Evolutionary conservation across 2,113 vertebrate genomes (phyloP).

Genomic region (Scartelaos histophorus): DNA sequence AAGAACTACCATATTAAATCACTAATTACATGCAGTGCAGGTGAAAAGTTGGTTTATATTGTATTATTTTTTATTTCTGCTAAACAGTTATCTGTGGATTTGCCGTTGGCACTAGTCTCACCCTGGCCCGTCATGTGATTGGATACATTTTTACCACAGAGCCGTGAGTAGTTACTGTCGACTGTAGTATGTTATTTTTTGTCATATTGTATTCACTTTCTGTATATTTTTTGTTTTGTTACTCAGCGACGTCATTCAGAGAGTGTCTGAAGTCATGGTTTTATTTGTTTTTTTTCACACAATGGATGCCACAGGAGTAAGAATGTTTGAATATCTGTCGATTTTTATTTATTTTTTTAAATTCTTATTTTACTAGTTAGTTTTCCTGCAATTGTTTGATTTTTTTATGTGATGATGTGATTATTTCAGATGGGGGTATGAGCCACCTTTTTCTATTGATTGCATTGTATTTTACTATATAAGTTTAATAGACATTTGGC

Average conservation of each 20-base stretch:
- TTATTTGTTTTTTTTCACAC: slow-evolving; percentile 68
- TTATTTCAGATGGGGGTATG: too few relatives aligned
- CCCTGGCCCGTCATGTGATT: slow-evolving; percentile 71
- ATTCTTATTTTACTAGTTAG: too few relatives aligned
- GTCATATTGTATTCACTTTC: background rate
- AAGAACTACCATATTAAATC: slow-evolving; percentile 26
- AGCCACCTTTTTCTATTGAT: too few relatives aligned
- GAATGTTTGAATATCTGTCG: slow-evolving; percentile 6
- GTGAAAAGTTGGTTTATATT: background rate
- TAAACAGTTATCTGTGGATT: slow-evolving; percentile 76
- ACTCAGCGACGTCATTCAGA: slow-evolving; percentile 8
- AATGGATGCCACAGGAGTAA: slow-evolving; percentile 69
- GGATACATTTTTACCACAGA: slow-evolving; percentile 87
- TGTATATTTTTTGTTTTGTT: background rate
- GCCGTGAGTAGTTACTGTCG: slow-evolving; percentile 71
- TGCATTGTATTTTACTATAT: too few relatives aligned
- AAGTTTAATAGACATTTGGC: too few relatives aligned
- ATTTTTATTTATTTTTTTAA: too few relatives aligned
- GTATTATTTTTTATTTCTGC: slow-evolving; percentile 7
- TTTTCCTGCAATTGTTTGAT: too few relatives aligned
- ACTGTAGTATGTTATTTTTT: background rate
- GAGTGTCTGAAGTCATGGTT: slow-evolving; percentile 66
- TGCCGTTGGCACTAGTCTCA: slow-evolving; percentile 66
- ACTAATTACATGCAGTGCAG: background rate
- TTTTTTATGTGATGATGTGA: too few relatives aligned